These are phyloP conservation scores for Gallinago media DNA, from an alignment of 2,113 vertebrate species.

Conservation along the genomic window DNA sequence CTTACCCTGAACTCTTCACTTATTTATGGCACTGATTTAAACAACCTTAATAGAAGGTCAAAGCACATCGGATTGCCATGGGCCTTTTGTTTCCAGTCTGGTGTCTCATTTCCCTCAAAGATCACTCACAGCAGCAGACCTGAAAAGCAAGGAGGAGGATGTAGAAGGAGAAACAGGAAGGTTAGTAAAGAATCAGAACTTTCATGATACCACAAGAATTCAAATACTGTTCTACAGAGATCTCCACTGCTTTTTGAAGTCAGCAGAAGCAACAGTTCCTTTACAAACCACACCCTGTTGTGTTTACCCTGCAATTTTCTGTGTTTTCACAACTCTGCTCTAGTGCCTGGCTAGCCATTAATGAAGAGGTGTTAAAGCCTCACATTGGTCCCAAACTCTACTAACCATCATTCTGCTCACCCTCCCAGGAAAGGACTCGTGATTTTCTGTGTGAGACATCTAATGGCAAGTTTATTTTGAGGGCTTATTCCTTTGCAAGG, in stretches of 20 bases:
- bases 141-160: neutral
- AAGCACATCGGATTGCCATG: neutral
- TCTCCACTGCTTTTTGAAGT: neutral
- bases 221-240: neutral
- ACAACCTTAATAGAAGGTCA: conserved; percentile 23
- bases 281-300: neutral
- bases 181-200: neutral
- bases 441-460: neutral
- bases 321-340: neutral
- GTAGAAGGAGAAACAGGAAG: neutral
- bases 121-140: neutral
- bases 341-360: neutral
- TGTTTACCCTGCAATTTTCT: neutral
- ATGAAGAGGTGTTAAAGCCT: neutral
- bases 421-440: neutral
- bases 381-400: neutral
- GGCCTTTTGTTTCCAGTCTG: conserved; percentile 14
- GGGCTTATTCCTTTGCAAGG: neutral
- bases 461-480: neutral
- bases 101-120: conserved; percentile 19
- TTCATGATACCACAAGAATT: neutral
- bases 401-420: neutral
- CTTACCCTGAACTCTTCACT: neutral
- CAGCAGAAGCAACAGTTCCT: neutral
- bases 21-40: conserved; percentile 27